Evolutionary conservation across 2,113 vertebrate genomes (phyloP), one percentile per base, ranked within the genome.

Genomic region (Dromas ardeola): DNA sequence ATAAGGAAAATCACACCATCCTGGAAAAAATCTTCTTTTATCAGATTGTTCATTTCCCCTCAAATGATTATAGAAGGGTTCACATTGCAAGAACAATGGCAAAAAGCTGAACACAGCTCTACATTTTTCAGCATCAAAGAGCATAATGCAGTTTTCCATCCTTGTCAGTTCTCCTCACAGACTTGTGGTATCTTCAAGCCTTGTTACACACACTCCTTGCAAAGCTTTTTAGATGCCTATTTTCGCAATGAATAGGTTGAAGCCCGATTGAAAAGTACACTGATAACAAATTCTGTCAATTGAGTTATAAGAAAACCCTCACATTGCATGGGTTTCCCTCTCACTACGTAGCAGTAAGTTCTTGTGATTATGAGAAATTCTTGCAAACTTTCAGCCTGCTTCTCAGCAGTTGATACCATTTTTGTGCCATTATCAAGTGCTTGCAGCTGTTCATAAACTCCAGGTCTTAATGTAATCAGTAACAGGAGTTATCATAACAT

Each of bases 381-480:
- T 91, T 82, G 82, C 81, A 93, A 80, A 90, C 55, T 89, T 58
- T 36, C 84, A 93, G 63, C 73, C 65, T 90, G 38, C 62, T 94
- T 77, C 78, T 79, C 74, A 90, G 92, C 76, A 97, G 78, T 49
- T 92, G 81, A 91, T 86, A 88, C 45, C 58, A 95, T 71, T 94
- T 72, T 74, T 93, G n/a, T 83, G 69, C 81, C 63, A 88, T 95
- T 97, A 98, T 91, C 72, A 93, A 97, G 80, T 89, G 43, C 82
- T 73, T 94, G 78, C 70, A 97, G 88, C 95, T 96, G 95, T 93
- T 97, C 82, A 93, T 63, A 95, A 97, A 96, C 81, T 91, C 67
- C 83, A 90, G 67, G 96, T 87, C 80, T 86, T 59, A 94, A 95
- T 85, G 86, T 67, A 89, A 96, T 67, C 87, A 81, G 91, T 66